phyloP scores from a whole-genome alignment of 2,113 vertebrate genomes.

The Numenius arquata region DNA sequence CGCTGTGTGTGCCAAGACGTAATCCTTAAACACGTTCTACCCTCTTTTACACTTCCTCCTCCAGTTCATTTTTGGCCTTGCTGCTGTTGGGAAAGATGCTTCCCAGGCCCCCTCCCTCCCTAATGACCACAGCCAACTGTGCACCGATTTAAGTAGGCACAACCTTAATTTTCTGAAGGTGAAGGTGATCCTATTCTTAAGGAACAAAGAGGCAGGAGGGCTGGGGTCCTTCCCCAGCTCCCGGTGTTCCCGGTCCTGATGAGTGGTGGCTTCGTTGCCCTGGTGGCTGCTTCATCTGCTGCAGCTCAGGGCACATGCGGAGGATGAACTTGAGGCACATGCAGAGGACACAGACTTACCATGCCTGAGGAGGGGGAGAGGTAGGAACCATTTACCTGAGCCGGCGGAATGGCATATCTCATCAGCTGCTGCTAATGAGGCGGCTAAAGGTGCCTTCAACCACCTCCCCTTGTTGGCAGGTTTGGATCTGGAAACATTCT shows the following conservation, averaged over 20 bases:
- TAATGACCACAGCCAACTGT: neutral
- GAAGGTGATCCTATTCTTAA: neutral
- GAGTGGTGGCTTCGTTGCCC: neutral
- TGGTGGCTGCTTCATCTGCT: neutral
- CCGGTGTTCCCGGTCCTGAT: neutral
- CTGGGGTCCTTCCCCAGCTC: neutral
- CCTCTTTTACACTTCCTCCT: neutral
- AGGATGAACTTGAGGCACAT: neutral
- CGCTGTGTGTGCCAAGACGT: neutral
- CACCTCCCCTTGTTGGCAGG: neutral
- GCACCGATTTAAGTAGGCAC: neutral
- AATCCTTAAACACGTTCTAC: neutral
- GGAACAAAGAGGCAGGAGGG: neutral
- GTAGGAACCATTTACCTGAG: neutral
- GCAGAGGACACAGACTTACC: neutral
- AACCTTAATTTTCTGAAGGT: neutral
- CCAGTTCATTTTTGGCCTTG: neutral
- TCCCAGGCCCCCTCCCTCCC: neutral
- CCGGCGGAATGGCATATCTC: neutral
- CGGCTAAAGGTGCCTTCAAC: neutral
- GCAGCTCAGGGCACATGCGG: neutral
- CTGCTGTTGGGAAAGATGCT: neutral
- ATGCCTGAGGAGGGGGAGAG: neutral
- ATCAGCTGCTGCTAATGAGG: neutral
- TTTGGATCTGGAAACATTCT: neutral